Percentiles rank a stretch among this genome's conserved stretches.
These are phyloP conservation scores for Empidonax traillii DNA, from an alignment of 2,113 vertebrate species.

Conservation along the genomic window DNA sequence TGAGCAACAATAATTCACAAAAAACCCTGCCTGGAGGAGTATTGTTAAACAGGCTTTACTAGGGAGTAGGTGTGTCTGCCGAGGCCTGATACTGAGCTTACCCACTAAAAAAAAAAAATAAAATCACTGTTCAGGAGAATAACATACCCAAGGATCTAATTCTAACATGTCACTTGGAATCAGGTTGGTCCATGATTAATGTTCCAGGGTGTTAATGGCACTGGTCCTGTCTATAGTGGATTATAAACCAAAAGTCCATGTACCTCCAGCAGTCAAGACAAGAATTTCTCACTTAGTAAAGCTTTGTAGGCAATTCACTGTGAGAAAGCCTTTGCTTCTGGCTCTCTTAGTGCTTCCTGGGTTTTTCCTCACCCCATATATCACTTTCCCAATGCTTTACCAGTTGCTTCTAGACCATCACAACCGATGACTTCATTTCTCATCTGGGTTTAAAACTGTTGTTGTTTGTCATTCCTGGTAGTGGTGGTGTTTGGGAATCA, in stretches of 20 bases:
- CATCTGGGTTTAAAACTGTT: neutral
- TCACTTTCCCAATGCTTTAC: neutral
- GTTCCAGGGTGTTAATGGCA: neutral
- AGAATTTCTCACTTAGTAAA: neutral
- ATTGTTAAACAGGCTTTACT: neutral
- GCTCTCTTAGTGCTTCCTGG: neutral
- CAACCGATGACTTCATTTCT: neutral
- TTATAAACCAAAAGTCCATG: neutral
- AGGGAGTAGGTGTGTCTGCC: neutral
- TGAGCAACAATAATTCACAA: neutral
- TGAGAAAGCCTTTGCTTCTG: neutral
- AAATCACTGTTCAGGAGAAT: neutral
- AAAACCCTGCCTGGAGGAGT: constrained; percentile 33
- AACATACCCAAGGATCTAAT: neutral
- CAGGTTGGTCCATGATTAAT: neutral
- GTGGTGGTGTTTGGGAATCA: neutral
- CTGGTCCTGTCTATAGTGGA: neutral
- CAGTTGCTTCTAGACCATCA: neutral
- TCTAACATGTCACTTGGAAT: neutral
- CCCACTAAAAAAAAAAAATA: neutral
- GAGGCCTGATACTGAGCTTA: neutral
- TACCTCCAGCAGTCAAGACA: neutral
- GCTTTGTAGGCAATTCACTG: neutral
- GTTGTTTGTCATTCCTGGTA: neutral
- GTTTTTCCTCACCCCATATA: neutral